Evolutionary conservation across 2,888 invertebrate species (phyloP), one percentile per base, ranked within the genome.

Genomic region (Andrena bicolor): DNA sequence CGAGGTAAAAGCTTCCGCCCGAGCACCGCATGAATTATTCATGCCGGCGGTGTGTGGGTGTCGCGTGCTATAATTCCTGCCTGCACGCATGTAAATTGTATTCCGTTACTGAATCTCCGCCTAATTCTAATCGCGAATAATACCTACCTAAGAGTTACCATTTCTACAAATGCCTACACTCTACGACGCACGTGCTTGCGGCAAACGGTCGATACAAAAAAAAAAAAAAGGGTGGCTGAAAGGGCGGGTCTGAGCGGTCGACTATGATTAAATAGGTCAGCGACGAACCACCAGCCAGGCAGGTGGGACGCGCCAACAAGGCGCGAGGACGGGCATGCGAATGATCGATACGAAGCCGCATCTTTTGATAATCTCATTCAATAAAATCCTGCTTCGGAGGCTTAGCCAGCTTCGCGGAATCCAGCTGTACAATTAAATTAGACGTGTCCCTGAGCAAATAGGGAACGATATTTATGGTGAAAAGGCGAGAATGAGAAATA

Each of bases 41-140:
- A 76, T 77, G 49, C 23, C 13, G 3, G 26, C 13, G 3, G 26
- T 63, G 63, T 20, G 75, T 80, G 73, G 76, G 71, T 76, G 76
- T 71, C 64, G 48, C 58, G 49, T n/a, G 74, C 76, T 83, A 83
- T 83, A 86, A 86, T 86, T 86, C 84, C 63, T n/a, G n/a, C n/a
- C n/a, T n/a, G 70, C 51, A 32, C 61, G 32, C 48, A 10, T 35
- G 28, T 69, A 41, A 65, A 69, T 74, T 61, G 8, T 53, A 65
- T 53, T 66, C 41, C 41, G 20, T 16, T 16, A 2, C 0, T n/a
- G 23, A 32, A 64, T 70, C 6, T 26, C 56, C 35, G 35, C 13
- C 13, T 41, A 41, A 41, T 13, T 41, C 13, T 41, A 41, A 13
- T 41, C 41, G 41, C 13, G 41, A 41, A 41, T 41, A 41, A 41